Evolutionary conservation across 2,888 invertebrate genomes (phyloP).

Genomic region (Drosophila anomelani): DNA sequence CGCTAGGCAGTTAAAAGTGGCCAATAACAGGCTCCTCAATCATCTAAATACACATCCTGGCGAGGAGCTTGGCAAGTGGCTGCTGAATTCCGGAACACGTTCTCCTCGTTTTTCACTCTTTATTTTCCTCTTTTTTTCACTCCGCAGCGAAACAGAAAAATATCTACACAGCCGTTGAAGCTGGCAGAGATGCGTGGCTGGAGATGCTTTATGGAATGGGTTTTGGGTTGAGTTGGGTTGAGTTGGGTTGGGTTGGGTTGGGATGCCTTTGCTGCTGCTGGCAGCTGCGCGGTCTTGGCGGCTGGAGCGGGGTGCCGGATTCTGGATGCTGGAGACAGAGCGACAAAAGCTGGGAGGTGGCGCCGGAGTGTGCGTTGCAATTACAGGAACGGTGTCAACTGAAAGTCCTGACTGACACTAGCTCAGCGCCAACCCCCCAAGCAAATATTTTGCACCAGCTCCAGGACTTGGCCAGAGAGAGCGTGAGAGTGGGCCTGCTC

Average conservation of each 20-base stretch:
- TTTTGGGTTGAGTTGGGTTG: background rate
- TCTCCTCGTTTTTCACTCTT: constrained; percentile 32
- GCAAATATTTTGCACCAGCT: constrained; percentile 42
- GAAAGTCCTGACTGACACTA: constrained; percentile 74
- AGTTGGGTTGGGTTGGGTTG: constrained; percentile 8
- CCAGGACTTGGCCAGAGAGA: constrained; percentile 19
- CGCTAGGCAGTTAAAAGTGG: constrained; percentile 11
- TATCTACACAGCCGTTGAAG: constrained; percentile 71
- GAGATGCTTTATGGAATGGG: constrained; percentile 19
- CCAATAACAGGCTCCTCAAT: constrained; percentile 20
- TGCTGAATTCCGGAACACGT: constrained; percentile 52
- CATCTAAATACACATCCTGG: constrained; percentile 21
- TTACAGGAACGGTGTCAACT: constrained; percentile 75
- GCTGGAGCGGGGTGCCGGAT: constrained; percentile 24
- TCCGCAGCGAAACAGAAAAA: constrained; percentile 62
- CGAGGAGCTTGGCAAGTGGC: constrained; percentile 6
- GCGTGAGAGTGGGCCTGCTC: constrained; percentile 5
- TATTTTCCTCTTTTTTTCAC: constrained; percentile 17
- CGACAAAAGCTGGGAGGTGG: constrained; percentile 44
- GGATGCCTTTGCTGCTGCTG: constrained; percentile 42
- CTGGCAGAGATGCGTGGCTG: constrained; percentile 35
- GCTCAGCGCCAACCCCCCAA: constrained; percentile 64
- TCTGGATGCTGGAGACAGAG: constrained; percentile 27
- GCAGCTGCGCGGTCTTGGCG: constrained; percentile 63
- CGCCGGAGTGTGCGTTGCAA: constrained; percentile 62